Evolutionary conservation across 2,797 vertebrate species (phyloP), one percentile per base, ranked within the genome.

Genomic region (Fundulus diaphanus): DNA sequence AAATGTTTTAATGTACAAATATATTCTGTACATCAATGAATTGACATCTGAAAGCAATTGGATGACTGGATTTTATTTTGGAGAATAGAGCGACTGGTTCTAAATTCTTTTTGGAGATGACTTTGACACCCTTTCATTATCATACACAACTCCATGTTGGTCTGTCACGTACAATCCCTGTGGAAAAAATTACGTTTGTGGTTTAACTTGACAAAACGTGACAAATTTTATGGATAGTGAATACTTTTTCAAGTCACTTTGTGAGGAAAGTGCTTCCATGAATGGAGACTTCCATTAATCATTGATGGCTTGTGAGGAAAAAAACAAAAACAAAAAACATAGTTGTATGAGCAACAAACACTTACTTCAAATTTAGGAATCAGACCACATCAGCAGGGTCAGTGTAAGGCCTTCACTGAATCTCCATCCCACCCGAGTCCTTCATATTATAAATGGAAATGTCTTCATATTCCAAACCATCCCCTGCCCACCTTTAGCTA

Each of bases 371-470:
- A 49, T 69, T 51, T 31, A 68, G 44, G 68, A 82, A 73, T 86
- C 73, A 77, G 54, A 37, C 3, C 56, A 75, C 27, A 82, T 76
- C 77, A 5, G 61, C n/a, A 65, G 79, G 85, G 88, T 87, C 86
- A 72, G 85, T 86, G 54, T 74, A 77, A 84, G 80, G 52, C 85
- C 76, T 81, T 76, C 73, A 69, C 68, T 78, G 49, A 72, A 76
- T 87, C 75, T 86, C 72, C 77, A 87, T 92, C 73, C 80, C 76
- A 72, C 31, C 31, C 51, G 27, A 68, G 61, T 52, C 31, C 20
- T 73, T 27, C 7, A 74, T 86, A 76, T 85, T 92, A 84, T 69
- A 80, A 77, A 31, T 86, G 79, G 83, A 70, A 76, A 72, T 57
- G 72, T 51, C 27, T 80, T 40, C 78, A 27, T 7, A 48, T 54